phyloP scores from a whole-genome alignment of 2,888 invertebrate genomes.

The Cosmia trapezina region DNA sequence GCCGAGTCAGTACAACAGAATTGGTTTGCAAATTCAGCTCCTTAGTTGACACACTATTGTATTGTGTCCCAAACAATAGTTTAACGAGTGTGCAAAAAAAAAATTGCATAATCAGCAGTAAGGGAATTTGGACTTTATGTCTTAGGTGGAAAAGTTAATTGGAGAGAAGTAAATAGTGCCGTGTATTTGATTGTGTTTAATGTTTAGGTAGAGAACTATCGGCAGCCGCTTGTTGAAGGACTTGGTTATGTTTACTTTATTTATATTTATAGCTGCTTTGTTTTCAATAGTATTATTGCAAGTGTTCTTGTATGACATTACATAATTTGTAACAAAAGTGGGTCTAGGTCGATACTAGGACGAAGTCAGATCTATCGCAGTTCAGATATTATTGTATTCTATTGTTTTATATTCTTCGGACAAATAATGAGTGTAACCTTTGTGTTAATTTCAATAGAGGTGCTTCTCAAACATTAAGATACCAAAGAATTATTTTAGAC shows the following conservation, averaged over 20 bases:
- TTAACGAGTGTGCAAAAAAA: constrained; percentile 56
- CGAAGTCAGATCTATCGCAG: neutral
- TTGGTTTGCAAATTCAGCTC: constrained; percentile 73
- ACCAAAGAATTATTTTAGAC: neutral
- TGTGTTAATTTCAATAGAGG: neutral
- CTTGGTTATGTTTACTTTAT: constrained; percentile 35
- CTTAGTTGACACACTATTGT: constrained; percentile 76
- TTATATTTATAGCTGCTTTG: constrained; percentile 8
- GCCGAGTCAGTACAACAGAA: constrained; percentile 56
- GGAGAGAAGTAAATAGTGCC: constrained; percentile 3
- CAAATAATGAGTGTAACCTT: neutral
- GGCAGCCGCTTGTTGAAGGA: constrained; percentile 39
- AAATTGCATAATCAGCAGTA: constrained; percentile 51
- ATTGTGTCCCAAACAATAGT: constrained; percentile 77
- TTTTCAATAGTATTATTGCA: constrained; percentile 14
- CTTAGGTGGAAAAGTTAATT: constrained; percentile 15
- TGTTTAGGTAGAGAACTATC: constrained; percentile 18
- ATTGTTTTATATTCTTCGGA: neutral
- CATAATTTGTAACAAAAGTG: constrained; percentile 24
- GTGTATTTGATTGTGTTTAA: constrained; percentile 21
- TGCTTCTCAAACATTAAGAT: neutral
- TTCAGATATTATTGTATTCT: neutral
- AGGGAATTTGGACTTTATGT: constrained; percentile 54
- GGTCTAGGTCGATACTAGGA: constrained; percentile 16
- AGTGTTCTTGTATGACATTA: constrained; percentile 11